Conservation (phyloP, 1,140 invertebrate species). For the Oryctes rhinoceros region DNA sequence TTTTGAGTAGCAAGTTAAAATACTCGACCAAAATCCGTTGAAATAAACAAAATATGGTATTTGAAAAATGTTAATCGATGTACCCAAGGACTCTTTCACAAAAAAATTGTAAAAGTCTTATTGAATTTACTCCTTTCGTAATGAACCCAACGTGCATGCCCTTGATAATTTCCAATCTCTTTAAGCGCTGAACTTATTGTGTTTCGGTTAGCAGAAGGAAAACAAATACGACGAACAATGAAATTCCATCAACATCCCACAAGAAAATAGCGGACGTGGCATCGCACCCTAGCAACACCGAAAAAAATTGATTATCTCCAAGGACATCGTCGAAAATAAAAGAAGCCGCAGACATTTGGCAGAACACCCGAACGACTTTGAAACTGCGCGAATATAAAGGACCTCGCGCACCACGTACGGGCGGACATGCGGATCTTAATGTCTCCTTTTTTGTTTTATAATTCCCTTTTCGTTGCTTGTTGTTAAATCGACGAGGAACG, state of each 20-base stretch:
- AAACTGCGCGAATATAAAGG: conserved; percentile 5
- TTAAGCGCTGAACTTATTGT: no score
- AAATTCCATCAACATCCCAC: conserved; percentile 27
- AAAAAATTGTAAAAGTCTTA: no score
- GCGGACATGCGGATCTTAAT: neutral
- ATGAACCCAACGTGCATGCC: no score
- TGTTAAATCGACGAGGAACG: neutral
- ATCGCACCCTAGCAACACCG: conserved; percentile 2
- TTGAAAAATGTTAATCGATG: no score
- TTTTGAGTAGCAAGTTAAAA: no score
- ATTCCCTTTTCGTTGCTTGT: neutral
- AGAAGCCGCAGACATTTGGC: neutral
- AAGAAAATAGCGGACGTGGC: neutral
- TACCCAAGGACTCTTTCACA: no score
- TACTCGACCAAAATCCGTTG: no score
- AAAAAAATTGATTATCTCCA: conserved; percentile 1
- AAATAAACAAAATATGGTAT: no score
- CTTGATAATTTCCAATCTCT: no score
- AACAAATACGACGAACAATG: neutral
- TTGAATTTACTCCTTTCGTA: no score
- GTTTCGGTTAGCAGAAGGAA: no score
- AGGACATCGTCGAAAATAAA: conserved; percentile 14
- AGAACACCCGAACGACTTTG: conserved; percentile 3
- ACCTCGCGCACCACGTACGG: neutral
- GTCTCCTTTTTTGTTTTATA: neutral